These are phyloP conservation scores for Monochamus alternatus DNA, from an alignment of 2,888 invertebrate species.

Conservation along the genomic window DNA sequence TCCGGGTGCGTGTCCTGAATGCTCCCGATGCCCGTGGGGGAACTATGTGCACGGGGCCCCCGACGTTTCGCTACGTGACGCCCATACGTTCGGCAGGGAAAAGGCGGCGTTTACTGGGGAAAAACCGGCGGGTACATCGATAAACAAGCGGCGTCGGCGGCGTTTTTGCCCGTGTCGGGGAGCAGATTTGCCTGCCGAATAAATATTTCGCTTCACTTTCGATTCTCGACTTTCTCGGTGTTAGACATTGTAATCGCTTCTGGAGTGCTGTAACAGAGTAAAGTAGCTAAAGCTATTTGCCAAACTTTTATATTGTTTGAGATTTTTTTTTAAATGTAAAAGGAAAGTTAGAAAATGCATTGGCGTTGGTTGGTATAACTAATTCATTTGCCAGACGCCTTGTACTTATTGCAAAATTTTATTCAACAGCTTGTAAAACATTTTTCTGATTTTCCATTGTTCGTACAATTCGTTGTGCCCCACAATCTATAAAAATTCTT, in stretches of 20 bases:
- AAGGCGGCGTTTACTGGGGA: slow-evolving; percentile 2
- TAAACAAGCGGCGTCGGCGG: background rate
- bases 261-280: no score
- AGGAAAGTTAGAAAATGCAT: no score
- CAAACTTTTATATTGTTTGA: no score
- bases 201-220: background rate
- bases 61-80: slow-evolving; percentile 54
- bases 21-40: background rate
- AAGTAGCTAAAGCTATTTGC: no score
- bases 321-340: no score
- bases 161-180: background rate
- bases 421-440: no score
- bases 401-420: no score
- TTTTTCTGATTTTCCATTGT: no score
- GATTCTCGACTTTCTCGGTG: background rate
- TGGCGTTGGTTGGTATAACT: no score
- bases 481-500: no score
- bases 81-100: slow-evolving; percentile 42
- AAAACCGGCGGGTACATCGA: background rate
- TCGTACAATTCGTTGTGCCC: no score
- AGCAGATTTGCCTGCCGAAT: background rate
- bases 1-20: slow-evolving; percentile 6
- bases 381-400: no score
- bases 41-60: slow-evolving; percentile 55
- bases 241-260: background rate